phyloP scores from a whole-genome alignment of 2,888 invertebrate genomes.

The Drosophila lutescens region DNA sequence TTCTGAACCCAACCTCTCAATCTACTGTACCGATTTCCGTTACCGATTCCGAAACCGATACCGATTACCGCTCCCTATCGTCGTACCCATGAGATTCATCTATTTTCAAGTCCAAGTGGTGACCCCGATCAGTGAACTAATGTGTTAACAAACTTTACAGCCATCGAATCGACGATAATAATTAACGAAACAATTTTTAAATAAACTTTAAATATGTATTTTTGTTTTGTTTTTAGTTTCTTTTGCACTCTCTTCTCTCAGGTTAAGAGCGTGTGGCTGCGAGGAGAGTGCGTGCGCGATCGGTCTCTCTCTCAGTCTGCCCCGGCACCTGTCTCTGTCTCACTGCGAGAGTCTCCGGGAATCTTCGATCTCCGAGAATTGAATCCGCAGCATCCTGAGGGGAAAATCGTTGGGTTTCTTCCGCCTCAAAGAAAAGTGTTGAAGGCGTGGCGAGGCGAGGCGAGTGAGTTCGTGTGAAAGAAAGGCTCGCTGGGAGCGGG shows the following conservation, averaged over 20 bases:
- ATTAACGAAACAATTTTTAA: conserved; percentile 37
- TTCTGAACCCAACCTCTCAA: conserved; percentile 21
- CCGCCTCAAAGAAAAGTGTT: conserved; percentile 33
- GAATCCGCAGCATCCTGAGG: conserved; percentile 21
- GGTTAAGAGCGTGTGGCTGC: conserved; percentile 59
- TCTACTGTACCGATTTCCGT: conserved; percentile 26
- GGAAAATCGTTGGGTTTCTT: conserved; percentile 32
- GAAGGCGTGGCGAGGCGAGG: conserved; percentile 42
- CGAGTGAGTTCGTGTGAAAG: conserved; percentile 49
- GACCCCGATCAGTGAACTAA: conserved; percentile 56
- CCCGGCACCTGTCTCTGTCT: conserved; percentile 31
- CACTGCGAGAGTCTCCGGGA: conserved; percentile 34
- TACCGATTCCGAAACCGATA: conserved; percentile 13
- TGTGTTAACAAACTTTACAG: conserved; percentile 55
- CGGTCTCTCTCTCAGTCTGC: conserved; percentile 42
- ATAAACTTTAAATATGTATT: conserved; percentile 46
- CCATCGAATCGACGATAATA: conserved; percentile 36
- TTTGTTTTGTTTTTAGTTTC: conserved; percentile 69
- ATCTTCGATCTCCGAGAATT: conserved; percentile 26
- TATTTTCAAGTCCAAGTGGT: conserved; percentile 43
- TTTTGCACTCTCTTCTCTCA: conserved; percentile 76
- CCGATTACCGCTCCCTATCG: conserved; percentile 26
- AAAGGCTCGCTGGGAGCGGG: conserved; percentile 26
- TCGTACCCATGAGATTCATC: conserved; percentile 41
- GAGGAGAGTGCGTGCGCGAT: conserved; percentile 39